A percentile compares a stretch with the other conserved stretches of the same genome.
Evolutionary conservation across 2,888 invertebrate genomes (phyloP).

Genomic region (Hypsopygia costalis): DNA sequence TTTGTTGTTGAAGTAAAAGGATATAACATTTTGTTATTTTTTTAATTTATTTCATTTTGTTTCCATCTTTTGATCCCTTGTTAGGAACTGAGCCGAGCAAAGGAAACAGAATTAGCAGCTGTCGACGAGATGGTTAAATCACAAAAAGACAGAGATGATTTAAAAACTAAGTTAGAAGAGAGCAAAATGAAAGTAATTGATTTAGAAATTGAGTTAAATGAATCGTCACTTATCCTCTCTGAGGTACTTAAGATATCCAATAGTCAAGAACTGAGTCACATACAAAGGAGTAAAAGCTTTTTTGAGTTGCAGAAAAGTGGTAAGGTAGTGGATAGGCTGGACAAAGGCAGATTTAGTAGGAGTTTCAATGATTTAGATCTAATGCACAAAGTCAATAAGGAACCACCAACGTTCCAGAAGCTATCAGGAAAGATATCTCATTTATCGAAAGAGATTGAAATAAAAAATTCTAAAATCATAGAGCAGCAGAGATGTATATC

Average conservation of each 20-base stretch:
- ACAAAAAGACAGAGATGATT: constrained; percentile 51
- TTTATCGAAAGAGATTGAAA: constrained; percentile 64
- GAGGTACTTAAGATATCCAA: constrained; percentile 72
- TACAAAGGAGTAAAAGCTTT: constrained; percentile 68
- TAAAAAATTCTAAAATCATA: constrained; percentile 76
- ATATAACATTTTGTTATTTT: constrained; percentile 43
- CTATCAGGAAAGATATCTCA: constrained; percentile 62
- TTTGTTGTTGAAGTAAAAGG: constrained; percentile 61
- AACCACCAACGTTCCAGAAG: constrained; percentile 48
- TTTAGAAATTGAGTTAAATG: constrained; percentile 75
- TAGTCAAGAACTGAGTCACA: constrained; percentile 49
- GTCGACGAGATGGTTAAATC: constrained; percentile 56
- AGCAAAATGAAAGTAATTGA: constrained; percentile 70
- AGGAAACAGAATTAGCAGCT: constrained; percentile 58
- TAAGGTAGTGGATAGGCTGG: constrained; percentile 81
- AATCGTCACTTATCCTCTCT: constrained; percentile 73
- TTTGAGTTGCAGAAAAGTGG: constrained; percentile 78
- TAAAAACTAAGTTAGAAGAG: constrained; percentile 61
- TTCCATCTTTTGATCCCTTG: constrained; percentile 55
- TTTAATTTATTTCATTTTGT: constrained; percentile 40
- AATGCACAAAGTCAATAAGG: constrained; percentile 34
- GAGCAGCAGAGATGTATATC: constrained; percentile 78
- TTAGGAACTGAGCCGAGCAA: constrained; percentile 65
- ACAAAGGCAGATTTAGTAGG: constrained; percentile 71
- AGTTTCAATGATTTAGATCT: constrained; percentile 62